phyloP scores from a whole-genome alignment of 2,113 vertebrate genomes.

The Speoplatyrhinus poulsoni region DNA sequence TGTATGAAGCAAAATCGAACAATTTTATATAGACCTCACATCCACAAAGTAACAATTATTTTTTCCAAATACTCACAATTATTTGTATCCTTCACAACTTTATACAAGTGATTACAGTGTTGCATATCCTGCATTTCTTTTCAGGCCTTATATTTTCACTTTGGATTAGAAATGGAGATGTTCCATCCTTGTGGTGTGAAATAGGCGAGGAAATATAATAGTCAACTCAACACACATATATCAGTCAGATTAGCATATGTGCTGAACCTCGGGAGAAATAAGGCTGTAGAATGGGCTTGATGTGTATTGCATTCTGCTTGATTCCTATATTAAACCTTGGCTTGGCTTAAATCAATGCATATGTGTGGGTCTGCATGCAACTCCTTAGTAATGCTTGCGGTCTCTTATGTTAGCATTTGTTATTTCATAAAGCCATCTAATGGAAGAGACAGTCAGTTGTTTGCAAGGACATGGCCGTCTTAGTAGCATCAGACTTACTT shows the following conservation, averaged over 20 bases:
- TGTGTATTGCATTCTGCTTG: constrained; percentile 5
- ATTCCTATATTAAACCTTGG: constrained; percentile 18
- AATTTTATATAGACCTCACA: neutral
- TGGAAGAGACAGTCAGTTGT: constrained; percentile 20
- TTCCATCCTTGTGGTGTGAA: constrained; percentile 22
- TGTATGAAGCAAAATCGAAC: no score
- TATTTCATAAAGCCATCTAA: constrained; percentile 4
- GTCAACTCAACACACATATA: constrained; percentile 16
- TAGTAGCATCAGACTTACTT: constrained; percentile 3
- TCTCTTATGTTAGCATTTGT: constrained; percentile 16
- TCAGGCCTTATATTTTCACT: constrained; percentile 25
- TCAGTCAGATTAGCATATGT: constrained; percentile 20
- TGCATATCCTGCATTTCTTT: constrained; percentile 8
- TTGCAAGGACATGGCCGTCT: neutral
- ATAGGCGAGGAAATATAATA: constrained; percentile 14
- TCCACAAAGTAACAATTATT: neutral
- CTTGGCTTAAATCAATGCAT: constrained; percentile 7
- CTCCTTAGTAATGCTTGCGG: constrained; percentile 15
- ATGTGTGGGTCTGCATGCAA: no score
- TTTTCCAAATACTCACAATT: constrained; percentile 23
- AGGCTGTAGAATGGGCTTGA: constrained; percentile 11
- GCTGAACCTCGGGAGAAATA: constrained; percentile 25
- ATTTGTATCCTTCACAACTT: constrained; percentile 17
- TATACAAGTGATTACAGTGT: constrained; percentile 7
- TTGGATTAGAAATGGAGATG: constrained; percentile 17